Conservation (phyloP, 2,888 invertebrate species). For the Chalcosyrphus nemorum region DNA sequence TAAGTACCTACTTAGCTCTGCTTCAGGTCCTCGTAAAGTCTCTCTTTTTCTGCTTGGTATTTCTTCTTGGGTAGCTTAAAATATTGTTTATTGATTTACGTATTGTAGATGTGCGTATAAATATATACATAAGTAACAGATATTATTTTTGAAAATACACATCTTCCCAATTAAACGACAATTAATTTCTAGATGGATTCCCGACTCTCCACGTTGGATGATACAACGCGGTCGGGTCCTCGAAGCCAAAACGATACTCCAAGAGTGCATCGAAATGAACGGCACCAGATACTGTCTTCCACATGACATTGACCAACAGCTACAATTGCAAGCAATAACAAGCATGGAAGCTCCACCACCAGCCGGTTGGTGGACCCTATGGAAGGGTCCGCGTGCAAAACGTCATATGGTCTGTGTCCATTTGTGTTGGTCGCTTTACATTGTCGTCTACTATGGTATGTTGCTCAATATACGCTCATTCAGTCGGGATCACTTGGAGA, state of each 20-base stretch:
- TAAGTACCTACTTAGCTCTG: no score
- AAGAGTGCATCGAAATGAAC: constrained; percentile 81
- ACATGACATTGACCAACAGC: constrained; percentile 81
- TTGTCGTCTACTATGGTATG: constrained; percentile 82
- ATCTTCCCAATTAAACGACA: no score
- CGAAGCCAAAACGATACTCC: constrained; percentile 81
- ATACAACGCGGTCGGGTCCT: constrained; percentile 81
- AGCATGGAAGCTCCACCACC: constrained; percentile 80
- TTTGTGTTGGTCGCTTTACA: constrained; percentile 81
- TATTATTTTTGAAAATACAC: no score
- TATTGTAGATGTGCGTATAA: no score
- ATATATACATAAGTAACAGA: no score
- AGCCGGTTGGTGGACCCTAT: constrained; percentile 81
- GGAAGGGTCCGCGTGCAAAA: constrained; percentile 80
- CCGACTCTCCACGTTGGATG: constrained; percentile 83
- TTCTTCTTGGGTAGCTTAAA: no score
- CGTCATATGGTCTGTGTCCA: constrained; percentile 81
- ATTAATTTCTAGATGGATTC: constrained; percentile 82
- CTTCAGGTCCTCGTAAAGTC: no score
- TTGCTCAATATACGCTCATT: constrained; percentile 82
- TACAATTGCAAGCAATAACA: constrained; percentile 81
- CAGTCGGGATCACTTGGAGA: constrained; percentile 81
- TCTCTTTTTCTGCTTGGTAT: no score
- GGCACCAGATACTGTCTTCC: constrained; percentile 80
- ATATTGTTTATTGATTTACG: no score